phyloP scores from a whole-genome alignment of 2,888 invertebrate species.

The Priocnemis perturbator region DNA sequence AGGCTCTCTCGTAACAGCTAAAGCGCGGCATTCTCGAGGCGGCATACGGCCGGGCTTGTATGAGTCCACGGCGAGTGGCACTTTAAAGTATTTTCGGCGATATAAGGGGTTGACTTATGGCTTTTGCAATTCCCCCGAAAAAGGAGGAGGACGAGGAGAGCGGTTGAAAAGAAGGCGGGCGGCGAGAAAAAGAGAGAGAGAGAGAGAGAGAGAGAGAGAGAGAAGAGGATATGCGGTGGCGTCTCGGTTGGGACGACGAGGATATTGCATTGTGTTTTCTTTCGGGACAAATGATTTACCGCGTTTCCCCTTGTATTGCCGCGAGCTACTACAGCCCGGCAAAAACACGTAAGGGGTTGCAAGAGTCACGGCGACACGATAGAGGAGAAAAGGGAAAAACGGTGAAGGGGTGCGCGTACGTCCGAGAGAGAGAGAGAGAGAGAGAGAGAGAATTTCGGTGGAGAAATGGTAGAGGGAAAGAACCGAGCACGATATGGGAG shows the following conservation, averaged over 20 bases:
- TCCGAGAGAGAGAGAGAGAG: slow-evolving; percentile 16
- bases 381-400: slow-evolving; percentile 18
- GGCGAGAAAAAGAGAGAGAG: slow-evolving; percentile 10
- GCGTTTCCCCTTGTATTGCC: slow-evolving; percentile 65
- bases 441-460: slow-evolving; percentile 28
- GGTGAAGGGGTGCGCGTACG: slow-evolving; percentile 6
- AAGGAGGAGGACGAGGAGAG: slow-evolving; percentile 25
- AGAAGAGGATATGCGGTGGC: slow-evolving; percentile 42
- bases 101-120: slow-evolving; percentile 73
- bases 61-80: slow-evolving; percentile 62
- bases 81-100: slow-evolving; percentile 74
- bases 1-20: slow-evolving; percentile 14
- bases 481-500: slow-evolving; percentile 58
- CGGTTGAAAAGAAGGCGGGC: slow-evolving; percentile 18
- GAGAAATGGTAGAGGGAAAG: slow-evolving; percentile 27
- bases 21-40: slow-evolving; percentile 25
- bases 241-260: slow-evolving; percentile 55
- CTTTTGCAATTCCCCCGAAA: slow-evolving; percentile 59
- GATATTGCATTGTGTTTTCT: slow-evolving; percentile 72
- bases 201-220: slow-evolving; percentile 27
- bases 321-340: slow-evolving; percentile 59
- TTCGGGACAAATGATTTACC: slow-evolving; percentile 74
- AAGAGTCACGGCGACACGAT: slow-evolving; percentile 49
- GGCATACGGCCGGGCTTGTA: slow-evolving; percentile 30
- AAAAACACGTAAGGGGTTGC: slow-evolving; percentile 70